Base-by-base conservation (phyloP, 2,113 vertebrate genomes). In the Patagioenas fasciata region DNA sequence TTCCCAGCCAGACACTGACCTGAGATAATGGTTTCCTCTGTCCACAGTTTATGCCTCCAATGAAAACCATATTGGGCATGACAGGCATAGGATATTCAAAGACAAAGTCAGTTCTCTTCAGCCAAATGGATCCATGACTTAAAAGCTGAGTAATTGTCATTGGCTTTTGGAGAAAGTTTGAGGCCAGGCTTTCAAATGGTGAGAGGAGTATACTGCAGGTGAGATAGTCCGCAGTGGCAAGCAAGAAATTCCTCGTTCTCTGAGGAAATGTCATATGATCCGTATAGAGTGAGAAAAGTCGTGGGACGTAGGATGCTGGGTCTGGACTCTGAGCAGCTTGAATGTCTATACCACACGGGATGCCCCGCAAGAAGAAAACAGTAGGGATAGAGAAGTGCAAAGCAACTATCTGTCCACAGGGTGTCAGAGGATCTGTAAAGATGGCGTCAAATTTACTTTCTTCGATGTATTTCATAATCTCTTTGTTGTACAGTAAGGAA, bases 391-490 rank as follows among this genome's bases (percentile, higher is more conserved):
- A 97, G 75, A 99, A 97, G 10, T 96, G 42, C 26, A 97, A 95
- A 16, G 98, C 98, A 73, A 99, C 57, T 16, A 99, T 97, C 36
- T 98, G 44, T 28, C 99, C 99, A 6, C 99, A 99, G 0, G 98
- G 98, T 10, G 98, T 79, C 72, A 99, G 92, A 2, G 99, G 99
- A 84, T 99, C 99, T 0, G 98, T 98, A 11, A 99, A 58, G 20
- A 99, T 0, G 1, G 72, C 36, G 5, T 99, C 98, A 1, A 99
- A 99, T 17, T 80, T 66, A 10, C 72, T 84, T 24, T 64, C 93
- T 2, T 28, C 47, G 4, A 99, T 96, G 53, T 87, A 97, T 58
- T 85, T 78, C 97, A 99, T 97, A 26, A 99, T 72, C 26, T 97
- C 67, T 78, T 97, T 16, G 77, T 98, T 97, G 71, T 98, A 88